Conservation (phyloP, 2,888 invertebrate genomes). For the Ptychoptera contaminata region DNA sequence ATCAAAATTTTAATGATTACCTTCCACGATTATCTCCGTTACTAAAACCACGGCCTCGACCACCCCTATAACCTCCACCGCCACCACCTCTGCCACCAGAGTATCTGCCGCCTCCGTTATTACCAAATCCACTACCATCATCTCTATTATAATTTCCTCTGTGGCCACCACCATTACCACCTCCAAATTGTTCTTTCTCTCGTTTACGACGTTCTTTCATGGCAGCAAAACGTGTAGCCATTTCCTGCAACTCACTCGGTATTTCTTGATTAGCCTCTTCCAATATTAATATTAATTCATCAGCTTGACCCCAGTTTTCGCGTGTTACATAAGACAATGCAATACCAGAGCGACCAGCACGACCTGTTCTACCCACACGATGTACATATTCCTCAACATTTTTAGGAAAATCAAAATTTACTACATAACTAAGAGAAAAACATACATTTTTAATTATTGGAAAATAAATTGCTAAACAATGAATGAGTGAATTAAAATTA, state of each 20-base stretch:
- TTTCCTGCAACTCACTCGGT: constrained; percentile 54
- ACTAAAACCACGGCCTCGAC: too few relatives aligned
- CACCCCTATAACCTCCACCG: too few relatives aligned
- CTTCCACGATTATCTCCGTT: too few relatives aligned
- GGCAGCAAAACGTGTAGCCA: constrained; percentile 57
- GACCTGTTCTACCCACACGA: constrained; percentile 86
- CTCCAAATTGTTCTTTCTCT: constrained; percentile 28
- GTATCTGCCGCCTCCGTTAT: constrained; percentile 1
- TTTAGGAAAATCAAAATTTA: constrained; percentile 86
- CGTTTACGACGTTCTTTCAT: constrained; percentile 46
- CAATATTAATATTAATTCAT: constrained; percentile 67
- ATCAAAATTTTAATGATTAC: too few relatives aligned
- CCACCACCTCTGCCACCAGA: not conserved
- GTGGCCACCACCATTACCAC: constrained; percentile 17
- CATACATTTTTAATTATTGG: not conserved
- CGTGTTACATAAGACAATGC: constrained; percentile 70
- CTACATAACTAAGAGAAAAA: constrained; percentile 39
- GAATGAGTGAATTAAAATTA: constrained; percentile 24
- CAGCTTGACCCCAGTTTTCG: constrained; percentile 67
- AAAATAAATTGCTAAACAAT: constrained; percentile 4
- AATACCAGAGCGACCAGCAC: constrained; percentile 74
- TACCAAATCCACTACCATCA: constrained; percentile 12
- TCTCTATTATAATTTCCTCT: constrained; percentile 12
- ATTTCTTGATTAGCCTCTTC: constrained; percentile 76
- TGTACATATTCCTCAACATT: constrained; percentile 90